These are phyloP conservation scores for Cheilosia grossa DNA, from an alignment of 2,888 invertebrate species.

Conservation along the genomic window DNA sequence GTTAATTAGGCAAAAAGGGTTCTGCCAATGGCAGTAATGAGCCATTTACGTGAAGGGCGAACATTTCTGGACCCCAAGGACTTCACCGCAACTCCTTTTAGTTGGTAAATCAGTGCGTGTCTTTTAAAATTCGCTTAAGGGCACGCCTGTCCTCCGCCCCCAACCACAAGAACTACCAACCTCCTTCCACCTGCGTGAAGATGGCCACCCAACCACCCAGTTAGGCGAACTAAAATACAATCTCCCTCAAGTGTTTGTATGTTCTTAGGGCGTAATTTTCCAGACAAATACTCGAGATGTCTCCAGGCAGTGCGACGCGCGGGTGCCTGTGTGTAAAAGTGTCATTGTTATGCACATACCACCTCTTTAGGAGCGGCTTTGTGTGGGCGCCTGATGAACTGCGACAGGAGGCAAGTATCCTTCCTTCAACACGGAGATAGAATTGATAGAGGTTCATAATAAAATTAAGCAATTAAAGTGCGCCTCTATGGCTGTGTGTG, in stretches of 20 bases:
- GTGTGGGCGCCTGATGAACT: conserved; percentile 70
- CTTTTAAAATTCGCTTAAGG: conserved; percentile 61
- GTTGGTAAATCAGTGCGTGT: conserved; percentile 66
- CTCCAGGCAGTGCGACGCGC: conserved; percentile 23
- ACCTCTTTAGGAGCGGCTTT: conserved; percentile 15
- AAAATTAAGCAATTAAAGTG: conserved; percentile 74
- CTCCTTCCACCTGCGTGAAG: neutral
- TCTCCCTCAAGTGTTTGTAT: conserved; percentile 69
- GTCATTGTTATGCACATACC: conserved; percentile 25
- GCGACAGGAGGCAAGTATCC: conserved; percentile 66
- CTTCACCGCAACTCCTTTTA: conserved; percentile 42
- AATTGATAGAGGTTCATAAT: conserved; percentile 72
- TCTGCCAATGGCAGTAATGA: conserved; percentile 71
- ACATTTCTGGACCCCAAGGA: conserved; percentile 20
- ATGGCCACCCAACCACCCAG: neutral
- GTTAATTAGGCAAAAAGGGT: conserved; percentile 73
- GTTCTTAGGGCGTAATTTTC: conserved; percentile 66
- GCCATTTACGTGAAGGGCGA: conserved; percentile 58
- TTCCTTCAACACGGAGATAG: conserved; percentile 54
- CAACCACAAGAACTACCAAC: no score
- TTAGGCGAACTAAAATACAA: conserved; percentile 42
- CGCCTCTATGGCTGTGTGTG: conserved; percentile 5
- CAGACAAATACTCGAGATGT: conserved; percentile 60
- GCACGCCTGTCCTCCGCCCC: conserved; percentile 5
- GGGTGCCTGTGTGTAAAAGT: conserved; percentile 3